These are phyloP conservation scores for Cyclura pinguis DNA, from an alignment of 2,797 vertebrate species.

Conservation along the genomic window DNA sequence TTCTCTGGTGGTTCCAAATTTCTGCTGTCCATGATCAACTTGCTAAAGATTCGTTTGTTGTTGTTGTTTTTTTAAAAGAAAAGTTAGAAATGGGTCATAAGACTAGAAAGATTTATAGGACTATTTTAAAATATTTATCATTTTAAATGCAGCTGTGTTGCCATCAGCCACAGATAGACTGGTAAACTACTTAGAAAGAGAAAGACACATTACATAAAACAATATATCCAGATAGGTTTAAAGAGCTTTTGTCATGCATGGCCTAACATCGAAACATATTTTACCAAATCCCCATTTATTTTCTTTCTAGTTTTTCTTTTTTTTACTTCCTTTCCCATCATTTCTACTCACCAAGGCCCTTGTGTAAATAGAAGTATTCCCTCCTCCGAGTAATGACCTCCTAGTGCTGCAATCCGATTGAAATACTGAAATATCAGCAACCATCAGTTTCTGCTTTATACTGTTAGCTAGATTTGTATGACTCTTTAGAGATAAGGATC, in stretches of 20 bases:
- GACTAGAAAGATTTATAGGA: constrained; percentile 68
- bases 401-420: constrained; percentile 24
- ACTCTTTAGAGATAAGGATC: constrained; percentile 2
- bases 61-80: not conserved
- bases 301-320: constrained; percentile 56
- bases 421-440: constrained; percentile 54
- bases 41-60: not conserved
- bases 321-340: constrained; percentile 68
- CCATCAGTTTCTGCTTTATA: constrained; percentile 52
- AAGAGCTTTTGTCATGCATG: constrained; percentile 67
- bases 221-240: constrained; percentile 72
- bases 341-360: constrained; percentile 59
- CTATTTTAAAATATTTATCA: constrained; percentile 73
- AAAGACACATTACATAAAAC: constrained; percentile 57
- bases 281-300: constrained; percentile 71
- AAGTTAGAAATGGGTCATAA: constrained; percentile 57
- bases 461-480: not conserved
- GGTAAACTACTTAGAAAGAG: constrained; percentile 73
- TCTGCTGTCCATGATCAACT: constrained; percentile 54
- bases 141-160: constrained; percentile 62
- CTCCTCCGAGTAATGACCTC: constrained; percentile 22
- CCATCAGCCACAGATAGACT: constrained; percentile 68
- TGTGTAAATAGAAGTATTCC: constrained; percentile 65
- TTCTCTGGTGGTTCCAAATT: constrained; percentile 29
- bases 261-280: constrained; percentile 62